Percentiles rank a stretch among this genome's conserved stretches.
phyloP scores from a whole-genome alignment of 2,113 vertebrate species.

The Aleadryas rufinucha region DNA sequence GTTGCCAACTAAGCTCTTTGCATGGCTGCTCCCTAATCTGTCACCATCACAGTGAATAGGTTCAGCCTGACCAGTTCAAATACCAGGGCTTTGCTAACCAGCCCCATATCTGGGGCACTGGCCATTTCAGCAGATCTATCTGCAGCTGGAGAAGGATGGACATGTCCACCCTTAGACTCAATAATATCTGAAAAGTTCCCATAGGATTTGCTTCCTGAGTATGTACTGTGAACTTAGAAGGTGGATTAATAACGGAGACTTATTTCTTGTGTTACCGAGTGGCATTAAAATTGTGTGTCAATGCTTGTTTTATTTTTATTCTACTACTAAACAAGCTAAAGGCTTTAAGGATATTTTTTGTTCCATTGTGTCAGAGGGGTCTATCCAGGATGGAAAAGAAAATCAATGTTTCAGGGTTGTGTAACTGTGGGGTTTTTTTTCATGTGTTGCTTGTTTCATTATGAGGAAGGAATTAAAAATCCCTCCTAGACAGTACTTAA shows the following conservation, averaged over 20 bases:
- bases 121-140: neutral
- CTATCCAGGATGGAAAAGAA: constrained; percentile 69
- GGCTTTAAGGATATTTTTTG: constrained; percentile 59
- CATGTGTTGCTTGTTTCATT: constrained; percentile 75
- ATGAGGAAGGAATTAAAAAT: constrained; percentile 82
- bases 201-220: constrained; percentile 52
- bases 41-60: neutral
- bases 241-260: constrained; percentile 46
- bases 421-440: constrained; percentile 55
- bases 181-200: constrained; percentile 55
- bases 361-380: constrained; percentile 65
- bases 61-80: neutral
- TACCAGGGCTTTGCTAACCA: neutral
- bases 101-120: neutral
- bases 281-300: constrained; percentile 73
- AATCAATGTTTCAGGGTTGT: constrained; percentile 72
- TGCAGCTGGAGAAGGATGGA: neutral
- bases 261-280: constrained; percentile 54
- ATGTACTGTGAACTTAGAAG: constrained; percentile 49
- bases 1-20: neutral
- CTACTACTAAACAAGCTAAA: constrained; percentile 73
- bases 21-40: neutral
- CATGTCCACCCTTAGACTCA: neutral
- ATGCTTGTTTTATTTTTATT: constrained; percentile 77
- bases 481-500: constrained; percentile 83